Conservation (phyloP, 2,113 vertebrate species). For the Regulus satrapa region DNA sequence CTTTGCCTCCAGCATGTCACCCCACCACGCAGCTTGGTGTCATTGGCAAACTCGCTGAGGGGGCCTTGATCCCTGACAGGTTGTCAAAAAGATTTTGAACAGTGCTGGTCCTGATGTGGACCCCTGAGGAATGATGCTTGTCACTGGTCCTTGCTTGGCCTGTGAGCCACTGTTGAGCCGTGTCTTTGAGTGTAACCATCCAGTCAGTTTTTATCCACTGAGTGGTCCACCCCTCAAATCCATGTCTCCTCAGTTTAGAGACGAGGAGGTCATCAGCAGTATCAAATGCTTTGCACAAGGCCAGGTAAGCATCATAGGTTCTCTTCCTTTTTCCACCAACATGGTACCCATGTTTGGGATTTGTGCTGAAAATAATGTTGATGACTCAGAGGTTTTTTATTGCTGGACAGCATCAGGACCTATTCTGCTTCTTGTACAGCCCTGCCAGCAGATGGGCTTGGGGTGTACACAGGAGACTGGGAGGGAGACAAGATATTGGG, state of each 20-base stretch:
- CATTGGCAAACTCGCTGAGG: background rate
- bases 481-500: background rate
- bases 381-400: background rate
- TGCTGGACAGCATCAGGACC: background rate
- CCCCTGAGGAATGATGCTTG: background rate
- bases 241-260: background rate
- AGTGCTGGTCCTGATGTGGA: rapidly evolving
- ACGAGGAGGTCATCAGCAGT: background rate
- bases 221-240: background rate
- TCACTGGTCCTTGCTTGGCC: background rate
- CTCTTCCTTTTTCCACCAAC: background rate
- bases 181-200: background rate
- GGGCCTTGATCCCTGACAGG: background rate
- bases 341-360: background rate
- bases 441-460: background rate
- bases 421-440: background rate
- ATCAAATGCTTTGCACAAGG: background rate
- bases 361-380: background rate
- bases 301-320: background rate
- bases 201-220: background rate
- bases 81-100: background rate
- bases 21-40: background rate
- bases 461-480: background rate
- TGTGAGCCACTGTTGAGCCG: background rate
- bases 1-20: background rate